Conservation (phyloP, 64 coral and sea anemone species). For the Dendrophyllia cribrosa region DNA sequence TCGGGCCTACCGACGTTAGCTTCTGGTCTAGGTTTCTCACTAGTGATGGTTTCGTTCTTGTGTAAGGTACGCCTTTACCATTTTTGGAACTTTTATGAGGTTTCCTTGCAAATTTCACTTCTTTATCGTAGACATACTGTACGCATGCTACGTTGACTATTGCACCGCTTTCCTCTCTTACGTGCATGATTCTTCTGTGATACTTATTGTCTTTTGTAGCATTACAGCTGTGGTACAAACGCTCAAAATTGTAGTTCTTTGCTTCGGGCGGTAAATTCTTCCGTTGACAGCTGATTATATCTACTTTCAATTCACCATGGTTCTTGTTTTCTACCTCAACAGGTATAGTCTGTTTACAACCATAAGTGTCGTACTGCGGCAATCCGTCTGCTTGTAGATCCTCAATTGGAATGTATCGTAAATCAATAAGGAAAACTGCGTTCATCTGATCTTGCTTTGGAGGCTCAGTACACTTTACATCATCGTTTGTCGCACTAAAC, state of each 20-base stretch:
- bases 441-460: conserved; percentile 13
- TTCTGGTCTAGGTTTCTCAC: conserved; percentile 38
- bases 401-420: conserved; percentile 3
- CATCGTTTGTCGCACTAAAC: not conserved
- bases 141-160: conserved; percentile 14
- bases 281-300: not conserved
- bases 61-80: conserved; percentile 2
- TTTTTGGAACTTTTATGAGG: conserved; percentile 22
- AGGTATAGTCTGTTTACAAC: not conserved
- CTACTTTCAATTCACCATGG: not conserved
- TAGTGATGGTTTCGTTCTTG: conserved; percentile 30
- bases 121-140: not conserved
- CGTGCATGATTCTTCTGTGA: conserved; percentile 15
- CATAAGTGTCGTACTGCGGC: conserved; percentile 15
- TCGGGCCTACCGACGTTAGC: conserved; percentile 18
- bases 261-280: too few relatives aligned
- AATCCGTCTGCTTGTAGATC: conserved; percentile 8
- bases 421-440: conserved; percentile 12
- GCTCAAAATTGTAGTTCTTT: not conserved
- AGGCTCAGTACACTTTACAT: not conserved
- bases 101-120: conserved; percentile 20
- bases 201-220: conserved; percentile 13
- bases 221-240: conserved; percentile 28
- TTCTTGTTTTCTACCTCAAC: not conserved
- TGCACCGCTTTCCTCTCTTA: not conserved